Base-by-base conservation (phyloP, 2,797 vertebrate genomes). In the Falco naumanni region DNA sequence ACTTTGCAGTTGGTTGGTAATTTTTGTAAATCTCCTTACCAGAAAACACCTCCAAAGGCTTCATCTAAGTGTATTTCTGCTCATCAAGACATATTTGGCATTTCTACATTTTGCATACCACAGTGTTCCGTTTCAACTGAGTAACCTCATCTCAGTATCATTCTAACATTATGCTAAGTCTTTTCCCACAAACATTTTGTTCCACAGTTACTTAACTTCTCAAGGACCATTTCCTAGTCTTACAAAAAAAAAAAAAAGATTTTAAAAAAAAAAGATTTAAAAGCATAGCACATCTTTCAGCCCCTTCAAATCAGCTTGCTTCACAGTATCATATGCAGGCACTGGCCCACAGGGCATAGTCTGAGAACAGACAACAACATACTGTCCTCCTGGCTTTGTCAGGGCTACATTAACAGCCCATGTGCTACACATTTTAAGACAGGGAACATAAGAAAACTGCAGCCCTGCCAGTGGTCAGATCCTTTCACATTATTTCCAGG, bases 391-490 rank as follows among this genome's bases (percentile, higher is more conserved):
- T 60, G 63, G 28, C 31, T 91, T 78, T 81, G 66, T 53, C 69
- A 82, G 43, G 13, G 39, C 81, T 75, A 48, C 28, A 25, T 2
- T 45, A 45, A 45, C 43, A 45, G 3, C 29, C 39, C 43, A 29
- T 0, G 0, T 64, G 68, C n/a, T 77, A 63, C 63, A 54, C 3
- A 0, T 31, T 12, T 6, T 8, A 61, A 71, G 14, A 63, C 26
- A 81, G n/a, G 65, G 21, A 70, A 47, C 1, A 1, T 4, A 21
- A 17, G 24, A 75, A 92, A 72, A 83, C 0, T 51, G 15, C 28
- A 84, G 66, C 48, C 29, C 59, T 48, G 60, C 16, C 31, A 37
- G 26, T 11, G 8, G 51, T 87, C 41, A 93, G 20, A 90, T 37
- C 18, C 41, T 82, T 82, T 54, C 51, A 84, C 59, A 72, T 61